Percentiles rank a stretch among this genome's conserved stretches.
phyloP scores from a whole-genome alignment of 2,797 vertebrate genomes.

The Diglossa cyanea region DNA sequence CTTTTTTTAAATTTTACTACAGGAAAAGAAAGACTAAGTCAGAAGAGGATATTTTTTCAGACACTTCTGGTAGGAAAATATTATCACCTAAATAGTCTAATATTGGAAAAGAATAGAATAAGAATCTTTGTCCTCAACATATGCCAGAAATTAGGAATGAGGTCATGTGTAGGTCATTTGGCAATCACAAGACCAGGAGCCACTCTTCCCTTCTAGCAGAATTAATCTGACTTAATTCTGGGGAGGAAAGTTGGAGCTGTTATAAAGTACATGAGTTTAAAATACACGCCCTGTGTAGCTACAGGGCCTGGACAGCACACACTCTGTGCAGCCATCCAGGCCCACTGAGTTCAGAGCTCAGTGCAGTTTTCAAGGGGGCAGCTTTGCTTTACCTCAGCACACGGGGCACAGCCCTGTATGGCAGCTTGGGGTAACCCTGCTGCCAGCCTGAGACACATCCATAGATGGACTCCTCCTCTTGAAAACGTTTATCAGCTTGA shows the following conservation, averaged over 20 bases:
- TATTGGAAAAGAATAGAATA: not conserved
- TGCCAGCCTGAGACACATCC: not conserved
- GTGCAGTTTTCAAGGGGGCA: not conserved
- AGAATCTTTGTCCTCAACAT: not conserved
- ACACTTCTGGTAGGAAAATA: not conserved
- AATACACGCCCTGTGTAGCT: not conserved
- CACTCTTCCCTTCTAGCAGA: not conserved
- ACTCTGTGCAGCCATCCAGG: not conserved
- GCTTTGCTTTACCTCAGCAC: not conserved
- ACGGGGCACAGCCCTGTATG: accelerated
- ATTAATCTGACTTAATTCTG: not conserved
- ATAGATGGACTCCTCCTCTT: not conserved
- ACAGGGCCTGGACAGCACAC: too few relatives aligned
- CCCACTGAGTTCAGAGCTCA: not conserved
- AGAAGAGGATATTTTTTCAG: not conserved
- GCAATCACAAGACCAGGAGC: not conserved
- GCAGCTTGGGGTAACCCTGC: not conserved
- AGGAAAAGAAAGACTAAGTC: not conserved
- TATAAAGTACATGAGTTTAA: not conserved
- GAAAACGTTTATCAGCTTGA: not conserved
- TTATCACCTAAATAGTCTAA: not conserved
- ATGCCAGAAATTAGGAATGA: not conserved
- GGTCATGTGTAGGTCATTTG: not conserved
- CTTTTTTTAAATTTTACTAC: not conserved
- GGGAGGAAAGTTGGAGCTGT: accelerated